These are phyloP conservation scores for Carassius carassius DNA, from an alignment of 2,113 vertebrate genomes.

Conservation along the genomic window DNA sequence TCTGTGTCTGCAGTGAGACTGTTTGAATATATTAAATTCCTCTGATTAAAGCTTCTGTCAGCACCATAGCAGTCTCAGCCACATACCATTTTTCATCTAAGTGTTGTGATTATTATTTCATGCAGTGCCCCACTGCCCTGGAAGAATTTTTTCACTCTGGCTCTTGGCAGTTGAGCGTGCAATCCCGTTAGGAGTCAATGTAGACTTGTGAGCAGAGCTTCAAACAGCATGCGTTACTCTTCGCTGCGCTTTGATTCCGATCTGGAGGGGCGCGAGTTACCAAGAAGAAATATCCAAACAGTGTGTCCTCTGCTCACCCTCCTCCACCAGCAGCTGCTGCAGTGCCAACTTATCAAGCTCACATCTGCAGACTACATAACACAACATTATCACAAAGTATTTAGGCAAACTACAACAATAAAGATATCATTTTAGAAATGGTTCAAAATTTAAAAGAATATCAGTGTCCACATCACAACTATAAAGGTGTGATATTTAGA, in stretches of 20 bases:
- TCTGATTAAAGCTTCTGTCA: constrained; percentile 5
- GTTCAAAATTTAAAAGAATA: no score
- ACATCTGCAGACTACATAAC: constrained; percentile 31
- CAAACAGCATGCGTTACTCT: constrained; percentile 48
- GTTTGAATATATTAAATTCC: neutral
- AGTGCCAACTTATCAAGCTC: constrained; percentile 39
- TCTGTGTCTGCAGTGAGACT: neutral
- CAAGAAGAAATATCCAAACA: constrained; percentile 50
- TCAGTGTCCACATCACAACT: no score
- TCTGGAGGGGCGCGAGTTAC: constrained; percentile 42
- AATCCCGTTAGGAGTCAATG: constrained; percentile 19
- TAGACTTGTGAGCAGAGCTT: constrained; percentile 42
- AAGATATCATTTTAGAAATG: no score
- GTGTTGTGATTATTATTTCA: constrained; percentile 39
- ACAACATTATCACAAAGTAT: neutral
- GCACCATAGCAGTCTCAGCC: neutral
- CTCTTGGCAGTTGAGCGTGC: constrained; percentile 3
- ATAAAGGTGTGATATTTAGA: no score
- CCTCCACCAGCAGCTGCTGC: constrained; percentile 15
- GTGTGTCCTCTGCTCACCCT: constrained; percentile 21
- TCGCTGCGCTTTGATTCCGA: constrained; percentile 25
- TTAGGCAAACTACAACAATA: neutral
- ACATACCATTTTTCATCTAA: constrained; percentile 13
- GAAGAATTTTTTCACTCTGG: constrained; percentile 28
- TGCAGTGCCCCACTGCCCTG: neutral